These are phyloP conservation scores for Gambusia holbrooki DNA, from an alignment of 2,113 vertebrate genomes.

Conservation along the genomic window DNA sequence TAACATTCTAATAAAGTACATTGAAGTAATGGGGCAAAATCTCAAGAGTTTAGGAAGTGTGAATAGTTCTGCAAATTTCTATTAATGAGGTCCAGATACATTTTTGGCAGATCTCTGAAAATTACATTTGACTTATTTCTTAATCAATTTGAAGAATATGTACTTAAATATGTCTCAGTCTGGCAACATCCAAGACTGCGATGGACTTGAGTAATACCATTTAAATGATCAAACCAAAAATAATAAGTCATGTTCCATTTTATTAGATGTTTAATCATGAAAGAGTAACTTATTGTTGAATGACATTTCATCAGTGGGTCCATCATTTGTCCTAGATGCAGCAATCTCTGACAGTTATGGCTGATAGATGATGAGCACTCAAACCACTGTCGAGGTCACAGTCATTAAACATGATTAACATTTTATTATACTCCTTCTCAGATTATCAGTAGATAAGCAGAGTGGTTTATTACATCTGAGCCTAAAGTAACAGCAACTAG, in stretches of 20 bases:
- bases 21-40: too few species aligned
- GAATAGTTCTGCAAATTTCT: too few species aligned
- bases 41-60: too few species aligned
- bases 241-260: conserved; percentile 23
- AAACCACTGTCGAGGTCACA: conserved; percentile 35
- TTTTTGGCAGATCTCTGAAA: background rate
- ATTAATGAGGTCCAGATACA: background rate
- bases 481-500: conserved; percentile 53
- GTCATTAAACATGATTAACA: conserved; percentile 71
- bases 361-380: conserved; percentile 52
- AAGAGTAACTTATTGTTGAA: conserved; percentile 37
- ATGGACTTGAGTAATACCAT: conserved; percentile 23
- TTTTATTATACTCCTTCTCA: conserved; percentile 64
- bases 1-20: too few species aligned
- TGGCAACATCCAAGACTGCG: conserved; percentile 20
- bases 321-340: conserved; percentile 58
- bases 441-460: conserved; percentile 47
- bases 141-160: background rate
- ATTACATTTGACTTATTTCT: conserved; percentile 9
- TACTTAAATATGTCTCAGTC: too few species aligned
- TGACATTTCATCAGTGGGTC: conserved; percentile 60
- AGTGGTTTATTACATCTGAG: conserved; percentile 48
- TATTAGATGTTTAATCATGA: conserved; percentile 24
- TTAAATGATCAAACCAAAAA: conserved; percentile 10
- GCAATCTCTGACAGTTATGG: conserved; percentile 58